Base-by-base conservation (phyloP, 2,888 invertebrate species). In the Andrena haemorrhoa region DNA sequence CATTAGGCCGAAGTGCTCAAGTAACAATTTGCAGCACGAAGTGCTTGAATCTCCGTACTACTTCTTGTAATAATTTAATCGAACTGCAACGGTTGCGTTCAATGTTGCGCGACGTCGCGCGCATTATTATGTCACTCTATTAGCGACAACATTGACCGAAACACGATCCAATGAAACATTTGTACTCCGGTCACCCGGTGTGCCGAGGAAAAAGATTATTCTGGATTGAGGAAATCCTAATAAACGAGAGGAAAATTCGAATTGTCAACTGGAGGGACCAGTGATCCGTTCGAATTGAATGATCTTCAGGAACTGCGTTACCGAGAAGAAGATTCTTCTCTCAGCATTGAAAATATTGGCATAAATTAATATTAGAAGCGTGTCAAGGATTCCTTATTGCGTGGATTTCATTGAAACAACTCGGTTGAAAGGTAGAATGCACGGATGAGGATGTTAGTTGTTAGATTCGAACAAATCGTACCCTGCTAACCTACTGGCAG, bases 391-490 rank as follows among this genome's bases (percentile, higher is more conserved):
- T 20, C n/a, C 53, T n/a, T 26, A 23, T 56, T 10, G 56, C n/a
- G 12, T 53, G 8, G 33, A 49, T 64, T 68, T 33, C 26, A 70
- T 61, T 47, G 33, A 33, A 56, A 76, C 61, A 23, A 72, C 31
- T 72, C 6, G 60, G 33, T 70, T 60, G 61, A 75, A 74, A 85
- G 85, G 85, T 85, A 79, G 81, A 86, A 83, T 75, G 63, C 72
- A 70, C 68, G 75, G 73, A 84, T 71, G 85, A 89, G 87, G 88
- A 89, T 86, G 82, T 81, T 66, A 78, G 84, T 89, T 73, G 86
- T 89, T 88, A 89, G 82, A 71, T 80, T 73, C 78, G 88, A 83
- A 82, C 87, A 89, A 88, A 86, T 86, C 88, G 83, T 82, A 89
- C 78, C 81, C 79, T 82, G 86, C 85, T 87, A 86, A 87, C 85